Conservation (phyloP, 2,797 vertebrate genomes). For the Cheirogaleus major region DNA sequence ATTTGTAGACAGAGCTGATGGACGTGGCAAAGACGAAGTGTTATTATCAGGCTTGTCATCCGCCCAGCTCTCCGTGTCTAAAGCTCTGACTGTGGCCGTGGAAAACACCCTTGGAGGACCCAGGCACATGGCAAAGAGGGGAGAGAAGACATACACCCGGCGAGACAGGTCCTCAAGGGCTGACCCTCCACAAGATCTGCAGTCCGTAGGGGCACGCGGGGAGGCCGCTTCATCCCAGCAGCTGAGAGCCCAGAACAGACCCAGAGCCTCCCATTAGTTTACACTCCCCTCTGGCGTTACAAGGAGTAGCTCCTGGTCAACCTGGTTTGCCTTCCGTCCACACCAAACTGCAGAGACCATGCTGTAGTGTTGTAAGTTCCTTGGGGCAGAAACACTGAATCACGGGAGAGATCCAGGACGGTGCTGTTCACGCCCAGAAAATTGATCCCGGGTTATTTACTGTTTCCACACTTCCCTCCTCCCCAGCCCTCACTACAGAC, state of each 20-base stretch:
- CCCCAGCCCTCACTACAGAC: neutral
- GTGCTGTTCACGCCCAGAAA: neutral
- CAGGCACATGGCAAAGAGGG: neutral
- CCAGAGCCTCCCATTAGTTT: neutral
- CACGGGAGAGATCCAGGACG: neutral
- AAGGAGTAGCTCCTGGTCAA: neutral
- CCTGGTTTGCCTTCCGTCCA: neutral
- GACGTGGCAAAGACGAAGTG: conserved; percentile 7
- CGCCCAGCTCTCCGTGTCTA: neutral
- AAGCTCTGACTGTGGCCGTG: neutral
- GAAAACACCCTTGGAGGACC: neutral
- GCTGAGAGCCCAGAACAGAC: neutral
- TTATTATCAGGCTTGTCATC: neutral
- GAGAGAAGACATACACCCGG: neutral
- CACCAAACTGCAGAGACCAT: neutral
- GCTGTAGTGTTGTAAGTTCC: neutral
- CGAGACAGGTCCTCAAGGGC: accelerated
- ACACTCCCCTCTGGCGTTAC: too few species aligned
- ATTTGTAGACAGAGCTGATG: neutral
- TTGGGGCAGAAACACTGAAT: neutral
- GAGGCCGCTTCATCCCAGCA: neutral
- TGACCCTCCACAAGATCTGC: neutral
- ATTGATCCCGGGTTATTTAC: neutral
- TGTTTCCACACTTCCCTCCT: neutral
- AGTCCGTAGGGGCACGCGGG: accelerated